phyloP scores from a whole-genome alignment of 2,113 vertebrate species.

The Forbesichthys papilliferus region DNA sequence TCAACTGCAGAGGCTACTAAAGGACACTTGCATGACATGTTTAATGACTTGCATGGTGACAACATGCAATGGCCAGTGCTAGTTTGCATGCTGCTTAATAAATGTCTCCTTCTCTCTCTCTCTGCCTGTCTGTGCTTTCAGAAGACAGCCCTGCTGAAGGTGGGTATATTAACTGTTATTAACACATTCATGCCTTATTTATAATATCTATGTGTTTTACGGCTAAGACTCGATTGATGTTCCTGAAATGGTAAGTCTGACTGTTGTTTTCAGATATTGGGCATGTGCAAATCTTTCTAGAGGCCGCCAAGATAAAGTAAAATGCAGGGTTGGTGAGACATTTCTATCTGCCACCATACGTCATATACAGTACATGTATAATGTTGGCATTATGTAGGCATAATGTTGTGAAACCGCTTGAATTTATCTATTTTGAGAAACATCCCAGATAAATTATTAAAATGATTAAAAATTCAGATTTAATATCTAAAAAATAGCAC shows the following conservation, averaged over 20 bases:
- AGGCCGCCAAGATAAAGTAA: not conserved
- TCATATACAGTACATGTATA: not conserved
- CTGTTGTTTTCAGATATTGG: not conserved
- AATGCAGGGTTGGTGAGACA: not conserved
- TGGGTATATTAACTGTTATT: constrained; percentile 82
- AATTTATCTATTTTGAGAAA: no score
- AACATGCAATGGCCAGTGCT: constrained; percentile 94
- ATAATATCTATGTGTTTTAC: constrained; percentile 12
- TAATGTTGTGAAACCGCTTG: not conserved
- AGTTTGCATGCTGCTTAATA: constrained; percentile 99
- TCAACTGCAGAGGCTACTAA: constrained; percentile 73
- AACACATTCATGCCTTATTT: not conserved
- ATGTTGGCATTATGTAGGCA: no score
- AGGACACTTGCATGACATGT: constrained; percentile 94
- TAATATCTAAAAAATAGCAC: no score
- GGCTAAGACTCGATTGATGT: constrained; percentile 15
- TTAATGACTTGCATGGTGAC: constrained; percentile 94
- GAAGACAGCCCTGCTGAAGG: constrained; percentile 96
- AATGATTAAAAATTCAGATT: no score
- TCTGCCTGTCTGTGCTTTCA: constrained; percentile 94
- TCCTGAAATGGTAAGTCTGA: constrained; percentile 55
- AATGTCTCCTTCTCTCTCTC: constrained; percentile 99
- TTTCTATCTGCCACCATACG: no score
- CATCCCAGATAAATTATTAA: no score
- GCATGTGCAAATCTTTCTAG: not conserved